These are phyloP conservation scores for Chloropsis hardwickii DNA, from an alignment of 2,113 vertebrate genomes.

Conservation along the genomic window DNA sequence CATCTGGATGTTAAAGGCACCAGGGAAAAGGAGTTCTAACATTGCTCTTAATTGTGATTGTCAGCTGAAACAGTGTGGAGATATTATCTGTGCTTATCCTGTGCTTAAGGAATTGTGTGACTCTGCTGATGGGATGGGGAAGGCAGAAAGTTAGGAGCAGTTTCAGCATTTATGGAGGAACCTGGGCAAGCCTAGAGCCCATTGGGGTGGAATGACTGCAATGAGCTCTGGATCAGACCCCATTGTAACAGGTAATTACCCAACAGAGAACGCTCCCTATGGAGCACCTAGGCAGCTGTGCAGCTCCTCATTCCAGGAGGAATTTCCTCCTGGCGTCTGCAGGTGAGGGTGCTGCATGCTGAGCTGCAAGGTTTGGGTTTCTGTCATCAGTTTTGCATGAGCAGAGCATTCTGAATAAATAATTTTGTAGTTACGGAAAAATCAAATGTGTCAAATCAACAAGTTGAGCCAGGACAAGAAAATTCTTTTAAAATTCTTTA, in stretches of 20 bases:
- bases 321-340: neutral
- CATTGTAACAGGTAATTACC: neutral
- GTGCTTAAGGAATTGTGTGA: neutral
- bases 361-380: neutral
- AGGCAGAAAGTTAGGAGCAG: neutral
- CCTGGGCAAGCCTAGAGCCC: constrained; percentile 7
- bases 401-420: neutral
- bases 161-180: neutral
- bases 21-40: constrained; percentile 10
- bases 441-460: neutral
- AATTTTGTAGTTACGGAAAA: neutral
- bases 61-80: neutral
- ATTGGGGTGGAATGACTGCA: neutral
- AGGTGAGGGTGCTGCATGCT: neutral
- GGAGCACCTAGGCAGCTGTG: constrained; percentile 4
- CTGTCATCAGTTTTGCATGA: neutral
- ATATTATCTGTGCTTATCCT: neutral
- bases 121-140: neutral
- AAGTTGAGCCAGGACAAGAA: neutral
- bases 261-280: neutral
- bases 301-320: neutral
- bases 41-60: constrained; percentile 28
- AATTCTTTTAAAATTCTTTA: too few species aligned
- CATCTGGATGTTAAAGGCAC: neutral
- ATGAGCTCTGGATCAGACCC: neutral